Evolutionary conservation across 2,797 vertebrate genomes (phyloP), one percentile per base, ranked within the genome.

Genomic region (Halcyon leucocephala): DNA sequence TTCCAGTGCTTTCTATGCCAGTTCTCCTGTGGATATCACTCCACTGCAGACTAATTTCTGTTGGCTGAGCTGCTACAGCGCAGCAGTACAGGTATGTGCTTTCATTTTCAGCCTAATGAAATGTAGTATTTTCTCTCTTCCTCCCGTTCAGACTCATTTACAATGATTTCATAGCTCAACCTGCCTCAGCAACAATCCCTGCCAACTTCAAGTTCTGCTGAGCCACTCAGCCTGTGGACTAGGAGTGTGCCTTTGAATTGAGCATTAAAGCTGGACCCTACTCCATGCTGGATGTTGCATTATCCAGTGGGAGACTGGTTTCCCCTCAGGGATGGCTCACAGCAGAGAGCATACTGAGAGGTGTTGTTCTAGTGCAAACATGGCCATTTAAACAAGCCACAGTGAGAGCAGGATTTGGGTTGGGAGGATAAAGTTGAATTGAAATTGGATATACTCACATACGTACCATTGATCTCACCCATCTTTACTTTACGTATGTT

Each of bases 381-480:
- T 65, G 67, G 78, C 85, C 94, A 77, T 86, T 94, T 84, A 95
- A 95, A 93, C n/a, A 91, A 97, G 94, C 91, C 85, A 62, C 85
- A 88, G 93, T 1, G 55, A 94, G 96, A 96, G 73, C 78, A 93
- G 94, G 89, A 93, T 88, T 95, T 79, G 35, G 93, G 46, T 85
- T 86, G 61, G 79, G 92, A 91, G 94, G 94, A 79, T 96, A 89
- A 96, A 97, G 97, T 92, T 96, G 95, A 95, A 93, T 94, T 95
- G 94, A 66, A 96, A 95, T 76, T 82, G 81, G 80, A 82, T 93
- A 29, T 82, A 66, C 76, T 87, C 73, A 29, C 46, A 46, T 65
- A 55, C n/a, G 13, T 85, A 37, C 93, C 95, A 90, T 57, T 91
- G 77, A 91, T 96, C 96, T 96, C 80, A 90, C 64, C 86, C n/a